Evolutionary conservation across 2,888 invertebrate species (phyloP).

Genomic region (Neoascia interrupta): DNA sequence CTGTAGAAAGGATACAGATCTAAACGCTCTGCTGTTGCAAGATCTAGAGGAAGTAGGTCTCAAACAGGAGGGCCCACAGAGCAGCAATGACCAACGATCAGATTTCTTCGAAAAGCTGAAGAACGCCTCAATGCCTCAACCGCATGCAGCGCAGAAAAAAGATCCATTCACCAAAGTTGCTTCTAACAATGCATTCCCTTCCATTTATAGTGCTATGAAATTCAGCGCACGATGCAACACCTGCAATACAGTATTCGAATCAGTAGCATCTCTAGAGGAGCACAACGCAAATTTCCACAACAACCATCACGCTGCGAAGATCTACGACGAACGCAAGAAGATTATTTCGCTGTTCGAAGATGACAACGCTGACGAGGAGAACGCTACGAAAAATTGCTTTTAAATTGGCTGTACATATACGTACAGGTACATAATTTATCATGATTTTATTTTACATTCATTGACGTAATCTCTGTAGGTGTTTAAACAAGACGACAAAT

Average conservation of each 20-base stretch:
- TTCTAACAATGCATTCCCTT: slow-evolving; percentile 24
- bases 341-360: slow-evolving; percentile 78
- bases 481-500: too few relatives aligned
- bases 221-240: slow-evolving; percentile 77
- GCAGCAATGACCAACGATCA: slow-evolving; percentile 2
- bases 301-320: slow-evolving; percentile 68
- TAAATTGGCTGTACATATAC: too few relatives aligned
- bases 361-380: slow-evolving; percentile 26
- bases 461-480: too few relatives aligned
- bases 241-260: slow-evolving; percentile 76
- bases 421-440: too few relatives aligned
- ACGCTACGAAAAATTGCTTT: not conserved
- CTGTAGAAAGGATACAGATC: not conserved
- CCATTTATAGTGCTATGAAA: slow-evolving; percentile 45
- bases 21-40: not conserved
- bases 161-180: not conserved
- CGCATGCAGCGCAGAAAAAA: not conserved
- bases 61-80: not conserved
- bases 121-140: slow-evolving; percentile 34
- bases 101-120: slow-evolving; percentile 49
- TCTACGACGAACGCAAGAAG: slow-evolving; percentile 73
- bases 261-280: slow-evolving; percentile 75
- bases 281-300: slow-evolving; percentile 77
- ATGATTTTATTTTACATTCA: too few relatives aligned
- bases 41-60: not conserved